Evolutionary conservation across 2,797 vertebrate genomes (phyloP).

Genomic region (Falco berigora): DNA sequence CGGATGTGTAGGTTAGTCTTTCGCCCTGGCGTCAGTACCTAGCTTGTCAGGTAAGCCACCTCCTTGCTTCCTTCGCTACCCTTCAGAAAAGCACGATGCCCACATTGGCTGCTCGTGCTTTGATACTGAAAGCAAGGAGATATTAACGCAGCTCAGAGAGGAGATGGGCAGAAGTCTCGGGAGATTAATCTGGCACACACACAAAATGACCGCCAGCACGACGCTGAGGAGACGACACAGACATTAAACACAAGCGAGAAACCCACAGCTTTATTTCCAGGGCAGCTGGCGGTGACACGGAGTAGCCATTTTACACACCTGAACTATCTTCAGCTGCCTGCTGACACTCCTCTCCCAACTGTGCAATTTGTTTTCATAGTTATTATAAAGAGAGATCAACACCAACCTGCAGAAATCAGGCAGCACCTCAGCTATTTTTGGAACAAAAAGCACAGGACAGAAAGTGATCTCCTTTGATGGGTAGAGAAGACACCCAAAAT

Average conservation of each 20-base stretch:
- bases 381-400: conserved; percentile 53
- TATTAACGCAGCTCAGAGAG: neutral
- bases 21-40: neutral
- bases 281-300: accelerated
- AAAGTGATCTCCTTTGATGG: conserved; percentile 34
- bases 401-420: conserved; percentile 2
- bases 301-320: conserved; percentile 45
- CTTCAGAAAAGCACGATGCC: neutral
- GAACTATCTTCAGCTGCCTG: conserved; percentile 8
- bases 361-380: neutral
- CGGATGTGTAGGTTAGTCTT: neutral
- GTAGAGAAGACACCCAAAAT: conserved; percentile 19
- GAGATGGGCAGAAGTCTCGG: neutral
- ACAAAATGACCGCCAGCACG: neutral
- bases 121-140: neutral
- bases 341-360: conserved; percentile 9
- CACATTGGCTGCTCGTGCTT: neutral
- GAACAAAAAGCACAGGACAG: conserved; percentile 37
- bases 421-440: conserved; percentile 42
- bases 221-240: neutral
- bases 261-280: neutral
- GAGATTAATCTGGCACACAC: neutral
- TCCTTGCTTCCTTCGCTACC: neutral
- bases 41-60: neutral
- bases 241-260: neutral